Evolutionary conservation across 2,797 vertebrate genomes (phyloP).

Genomic region (Alosa sapidissima): DNA sequence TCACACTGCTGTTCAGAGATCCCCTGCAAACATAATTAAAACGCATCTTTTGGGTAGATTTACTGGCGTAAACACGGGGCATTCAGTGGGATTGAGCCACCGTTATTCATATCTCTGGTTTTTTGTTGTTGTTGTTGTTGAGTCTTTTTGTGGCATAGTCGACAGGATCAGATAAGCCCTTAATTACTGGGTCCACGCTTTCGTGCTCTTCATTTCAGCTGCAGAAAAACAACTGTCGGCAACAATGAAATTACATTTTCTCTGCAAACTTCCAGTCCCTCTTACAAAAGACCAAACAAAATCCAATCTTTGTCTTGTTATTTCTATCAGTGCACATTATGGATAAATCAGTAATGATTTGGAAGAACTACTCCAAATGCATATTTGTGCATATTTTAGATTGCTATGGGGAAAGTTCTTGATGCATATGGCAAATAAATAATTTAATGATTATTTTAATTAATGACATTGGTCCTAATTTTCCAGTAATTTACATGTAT

Average conservation of each 20-base stretch:
- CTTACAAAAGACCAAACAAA: background rate
- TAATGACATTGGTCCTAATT: background rate
- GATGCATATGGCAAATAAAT: background rate
- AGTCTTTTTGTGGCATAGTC: background rate
- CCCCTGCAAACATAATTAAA: slow-evolving; percentile 63
- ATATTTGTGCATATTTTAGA: background rate
- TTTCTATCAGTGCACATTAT: background rate
- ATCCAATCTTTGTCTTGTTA: background rate
- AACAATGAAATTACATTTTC: slow-evolving; percentile 35
- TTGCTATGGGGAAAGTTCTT: background rate
- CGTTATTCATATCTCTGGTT: background rate
- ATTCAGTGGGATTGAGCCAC: background rate
- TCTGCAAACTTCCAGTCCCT: slow-evolving; percentile 10
- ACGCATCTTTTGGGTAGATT: slow-evolving; percentile 22
- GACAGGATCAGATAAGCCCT: background rate
- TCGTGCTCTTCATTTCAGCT: slow-evolving; percentile 39
- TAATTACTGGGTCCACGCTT: slow-evolving; percentile 42
- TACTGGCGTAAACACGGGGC: background rate
- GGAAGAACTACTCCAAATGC: background rate
- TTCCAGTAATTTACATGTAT: background rate
- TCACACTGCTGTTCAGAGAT: slow-evolving; percentile 49
- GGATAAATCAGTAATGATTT: background rate
- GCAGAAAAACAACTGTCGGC: slow-evolving; percentile 52
- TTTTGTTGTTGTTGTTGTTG: background rate
- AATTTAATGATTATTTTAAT: background rate